Conservation (phyloP, 2,888 invertebrate genomes). For the Crepidodera aurea region DNA sequence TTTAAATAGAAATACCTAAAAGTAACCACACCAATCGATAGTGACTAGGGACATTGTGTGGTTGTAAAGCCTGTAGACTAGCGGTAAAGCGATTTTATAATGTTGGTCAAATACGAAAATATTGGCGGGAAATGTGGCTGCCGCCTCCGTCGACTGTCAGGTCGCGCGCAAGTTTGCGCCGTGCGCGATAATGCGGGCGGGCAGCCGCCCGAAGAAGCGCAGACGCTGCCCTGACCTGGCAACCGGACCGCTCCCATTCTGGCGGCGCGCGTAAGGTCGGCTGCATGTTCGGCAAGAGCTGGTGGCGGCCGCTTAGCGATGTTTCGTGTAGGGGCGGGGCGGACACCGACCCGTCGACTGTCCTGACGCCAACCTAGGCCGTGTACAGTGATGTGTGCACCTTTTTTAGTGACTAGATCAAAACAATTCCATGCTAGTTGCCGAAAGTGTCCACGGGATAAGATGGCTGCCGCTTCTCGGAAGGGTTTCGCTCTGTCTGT, state of each 20-base stretch:
- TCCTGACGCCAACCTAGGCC: slow-evolving; percentile 55
- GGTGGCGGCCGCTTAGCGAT: slow-evolving; percentile 60
- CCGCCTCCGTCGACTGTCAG: slow-evolving; percentile 6
- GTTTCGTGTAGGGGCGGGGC: slow-evolving; percentile 62
- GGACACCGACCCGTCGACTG: slow-evolving; percentile 58
- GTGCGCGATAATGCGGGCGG: slow-evolving; percentile 22
- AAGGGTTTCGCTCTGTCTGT: slow-evolving; percentile 49
- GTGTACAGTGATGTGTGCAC: slow-evolving; percentile 55
- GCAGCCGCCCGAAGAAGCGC: slow-evolving; percentile 39
- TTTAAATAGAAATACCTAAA: too few relatives aligned
- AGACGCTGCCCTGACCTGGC: slow-evolving; percentile 58
- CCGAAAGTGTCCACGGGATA: slow-evolving; percentile 46
- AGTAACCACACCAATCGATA: too few relatives aligned
- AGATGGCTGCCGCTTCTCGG: slow-evolving; percentile 58
- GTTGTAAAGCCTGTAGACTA: too few relatives aligned
- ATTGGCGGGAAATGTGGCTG: slow-evolving; percentile 18
- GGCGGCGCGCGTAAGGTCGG: slow-evolving; percentile 64
- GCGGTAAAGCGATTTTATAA: too few relatives aligned
- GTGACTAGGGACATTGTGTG: too few relatives aligned
- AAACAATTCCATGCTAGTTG: slow-evolving; percentile 37
- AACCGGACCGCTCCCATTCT: slow-evolving; percentile 66
- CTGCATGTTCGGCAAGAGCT: slow-evolving; percentile 59
- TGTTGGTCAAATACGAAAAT: slow-evolving; percentile 8
- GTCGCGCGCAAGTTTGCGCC: slow-evolving; percentile 15
- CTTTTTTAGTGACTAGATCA: slow-evolving; percentile 44